phyloP scores from a whole-genome alignment of 2,113 vertebrate genomes.

The Micronycteris hirsuta region DNA sequence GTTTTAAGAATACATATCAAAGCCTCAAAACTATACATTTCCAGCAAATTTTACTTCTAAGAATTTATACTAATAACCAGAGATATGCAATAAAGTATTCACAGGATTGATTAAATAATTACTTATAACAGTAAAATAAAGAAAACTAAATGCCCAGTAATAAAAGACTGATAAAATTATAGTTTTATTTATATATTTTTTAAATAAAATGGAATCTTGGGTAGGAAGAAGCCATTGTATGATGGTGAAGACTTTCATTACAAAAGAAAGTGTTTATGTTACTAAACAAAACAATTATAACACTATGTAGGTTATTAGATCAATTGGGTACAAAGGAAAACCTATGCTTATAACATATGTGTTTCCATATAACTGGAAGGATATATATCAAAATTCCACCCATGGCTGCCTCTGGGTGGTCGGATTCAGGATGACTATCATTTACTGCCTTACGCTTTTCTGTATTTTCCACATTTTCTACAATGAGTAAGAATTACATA shows the following conservation, averaged over 20 bases:
- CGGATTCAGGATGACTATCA: background rate
- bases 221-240: conserved; percentile 2
- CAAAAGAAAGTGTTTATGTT: background rate
- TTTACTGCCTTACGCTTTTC: background rate
- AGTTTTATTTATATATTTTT: background rate
- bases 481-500: background rate
- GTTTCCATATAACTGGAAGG: background rate
- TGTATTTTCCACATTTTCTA: background rate
- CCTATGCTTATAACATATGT: background rate
- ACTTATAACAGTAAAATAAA: background rate
- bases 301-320: background rate
- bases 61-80: background rate
- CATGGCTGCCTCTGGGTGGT: background rate
- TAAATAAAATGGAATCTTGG: conserved; percentile 24
- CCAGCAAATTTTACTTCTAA: background rate
- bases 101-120: background rate
- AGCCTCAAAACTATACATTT: background rate
- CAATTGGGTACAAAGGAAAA: background rate
- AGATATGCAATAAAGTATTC: background rate
- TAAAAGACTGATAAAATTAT: background rate
- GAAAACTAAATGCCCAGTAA: background rate
- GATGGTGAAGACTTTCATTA: background rate
- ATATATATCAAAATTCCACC: background rate
- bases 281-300: background rate
- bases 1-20: background rate